Evolutionary conservation across 2,888 invertebrate species (phyloP), one percentile per base, ranked within the genome.

Genomic region (Brachypterus glaber): DNA sequence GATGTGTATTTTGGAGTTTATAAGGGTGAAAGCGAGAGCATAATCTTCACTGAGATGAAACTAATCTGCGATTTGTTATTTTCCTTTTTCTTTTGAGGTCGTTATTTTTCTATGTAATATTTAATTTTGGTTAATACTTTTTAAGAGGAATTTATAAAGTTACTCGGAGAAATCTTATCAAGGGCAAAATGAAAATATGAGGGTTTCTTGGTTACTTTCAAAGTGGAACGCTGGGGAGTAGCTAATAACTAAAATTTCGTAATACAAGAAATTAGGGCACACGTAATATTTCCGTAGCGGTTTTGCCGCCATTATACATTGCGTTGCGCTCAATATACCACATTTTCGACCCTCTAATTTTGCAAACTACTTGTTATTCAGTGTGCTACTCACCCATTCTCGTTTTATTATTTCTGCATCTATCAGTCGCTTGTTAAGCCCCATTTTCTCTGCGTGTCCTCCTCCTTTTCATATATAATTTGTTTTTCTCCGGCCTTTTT

Each of bases 401-500:
- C 48, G 39, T 48, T 55, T 58, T 58, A 59, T 58, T 59, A 60
- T 58, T 56, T 57, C 53, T 51, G 48, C 55, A 52, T 58, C 58
- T 58, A 59, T 60, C 60, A 57, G 50, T 52, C 57, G 54, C 60
- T 60, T 62, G 58, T 60, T 60, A 60, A n/a, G n/a, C n/a, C n/a
- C n/a, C n/a, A n/a, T n/a, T n/a, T n/a, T n/a, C n/a, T n/a, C n/a
- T n/a, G n/a, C n/a, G n/a, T n/a, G n/a, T n/a, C n/a, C n/a, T n/a
- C 45, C 48, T 45, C 42, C 49, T 51, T 51, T 54, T 53, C 51
- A 48, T 52, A 53, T 53, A 53, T 57, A 58, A 55, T 57, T 58
- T 51, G 52, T 49, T 50, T 47, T 51, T 48, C 48, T 51, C 47
- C 46, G 49, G 50, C 53, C 52, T 59, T 57, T 52, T 54, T 51